Conservation (phyloP, 2,888 invertebrate genomes). For the Acanthosepion lycidas region DNA sequence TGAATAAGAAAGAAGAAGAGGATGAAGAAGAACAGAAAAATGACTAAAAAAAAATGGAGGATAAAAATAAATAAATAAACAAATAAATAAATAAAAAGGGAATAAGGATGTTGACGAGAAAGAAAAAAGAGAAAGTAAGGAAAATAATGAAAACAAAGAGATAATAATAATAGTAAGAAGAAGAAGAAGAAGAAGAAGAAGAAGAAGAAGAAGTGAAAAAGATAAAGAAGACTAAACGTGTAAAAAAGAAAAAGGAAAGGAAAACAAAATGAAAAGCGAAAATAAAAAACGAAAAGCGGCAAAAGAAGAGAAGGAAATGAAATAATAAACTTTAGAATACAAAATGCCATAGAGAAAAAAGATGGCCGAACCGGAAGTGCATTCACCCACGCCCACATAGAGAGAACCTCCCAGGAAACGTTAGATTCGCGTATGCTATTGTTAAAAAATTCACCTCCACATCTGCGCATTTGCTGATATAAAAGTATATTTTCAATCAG, state of each 20-base stretch:
- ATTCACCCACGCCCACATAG: not conserved
- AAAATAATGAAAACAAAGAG: not conserved
- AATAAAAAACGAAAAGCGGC: not conserved
- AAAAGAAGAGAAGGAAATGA: not conserved
- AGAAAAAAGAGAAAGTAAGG: not conserved
- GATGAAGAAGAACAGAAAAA: not conserved
- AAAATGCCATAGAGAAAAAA: not conserved
- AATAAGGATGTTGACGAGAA: not conserved
- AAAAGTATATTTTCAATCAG: too few relatives aligned
- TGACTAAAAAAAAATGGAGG: not conserved
- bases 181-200: not conserved
- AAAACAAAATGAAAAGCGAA: not conserved
- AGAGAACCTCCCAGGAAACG: not conserved
- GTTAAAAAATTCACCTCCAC: not conserved
- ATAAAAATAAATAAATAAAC: not conserved
- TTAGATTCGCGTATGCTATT: not conserved
- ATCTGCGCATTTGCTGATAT: not conserved
- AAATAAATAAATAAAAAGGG: too few relatives aligned
- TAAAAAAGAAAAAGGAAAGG: not conserved
- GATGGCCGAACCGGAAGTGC: not conserved
- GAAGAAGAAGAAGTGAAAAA: not conserved
- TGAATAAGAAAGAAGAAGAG: not conserved
- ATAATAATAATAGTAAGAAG: not conserved
- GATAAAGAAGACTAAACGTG: not conserved
- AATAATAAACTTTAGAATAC: not conserved